Base-by-base conservation (phyloP, 2,888 invertebrate genomes). In the Gymnoscelis rufifasciata region DNA sequence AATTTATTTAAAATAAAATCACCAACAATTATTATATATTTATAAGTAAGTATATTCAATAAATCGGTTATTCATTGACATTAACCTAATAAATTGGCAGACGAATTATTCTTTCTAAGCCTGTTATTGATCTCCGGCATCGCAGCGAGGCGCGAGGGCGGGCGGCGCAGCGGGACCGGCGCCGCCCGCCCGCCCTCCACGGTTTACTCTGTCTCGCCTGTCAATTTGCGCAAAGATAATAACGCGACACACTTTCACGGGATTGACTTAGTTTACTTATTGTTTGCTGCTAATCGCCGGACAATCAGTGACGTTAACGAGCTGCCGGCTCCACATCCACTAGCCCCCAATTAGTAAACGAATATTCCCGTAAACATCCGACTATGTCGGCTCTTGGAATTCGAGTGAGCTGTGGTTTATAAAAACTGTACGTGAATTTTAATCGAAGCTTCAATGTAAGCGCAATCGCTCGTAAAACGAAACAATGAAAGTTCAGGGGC, bases 251-350 rank as follows among this genome's bases (percentile, higher is more conserved):
- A 64, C 69, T 69, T 63, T 64, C 59, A 51, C 65, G 33, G 64
- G 65, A 84, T 86, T 83, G 74, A 78, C 80, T 79, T 86, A 71
- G 79, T 86, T 83, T 79, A 68, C 70, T 66, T 64, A 74, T 74
- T 72, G 76, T 77, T 73, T 38, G 13, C 35, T 35, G 68, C 63
- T 49, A 53, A 46, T 59, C 59, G 63, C 64, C 58, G 59, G 39
- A 45, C 13, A 23, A 13, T 12, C 39, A 38, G 33, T 30, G n/a
- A 5, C 71, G 71, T 70, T 74, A 80, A 78, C 74, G 65, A 68
- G 59, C 52, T 57, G 59, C 31, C 47, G 48, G 42, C 51, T 55
- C 42, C 37, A 30, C 23, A 39, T 27, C 3, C 37, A 10, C 37
- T 44, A 47, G 19, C 3, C 42, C 37, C 41, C 41, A 43, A 38